Base-by-base conservation (phyloP, 2,113 vertebrate species). In the Entosphenus tridentatus region DNA sequence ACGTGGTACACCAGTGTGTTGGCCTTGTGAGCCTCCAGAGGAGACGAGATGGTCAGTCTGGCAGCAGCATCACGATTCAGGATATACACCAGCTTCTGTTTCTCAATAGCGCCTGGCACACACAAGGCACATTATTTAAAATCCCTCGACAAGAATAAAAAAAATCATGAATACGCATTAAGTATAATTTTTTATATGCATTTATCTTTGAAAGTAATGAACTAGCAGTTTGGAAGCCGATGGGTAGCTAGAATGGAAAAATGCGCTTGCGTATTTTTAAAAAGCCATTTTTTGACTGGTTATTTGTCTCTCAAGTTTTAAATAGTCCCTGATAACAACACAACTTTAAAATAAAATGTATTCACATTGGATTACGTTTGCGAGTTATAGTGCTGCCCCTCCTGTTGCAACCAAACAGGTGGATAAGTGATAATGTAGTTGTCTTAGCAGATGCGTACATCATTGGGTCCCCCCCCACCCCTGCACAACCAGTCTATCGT, bases 1-100 rank as follows among this genome's bases (percentile, higher is more conserved):
- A 98, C 90, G 1, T 98, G 93, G 78, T 98, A 98, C 8, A 98
- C 93, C 74, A 98, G 81, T 3, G 93, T 98, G 76, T 97, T 98
- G 1, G 93, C 93, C 77, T 98, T 98, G 73, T 98, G 93, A 10
- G 93, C 93, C 73, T 98, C 93, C 77, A 98, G 75, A 0, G 92
- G 93, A 62, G 93, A 98, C 10, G 92, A 98, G 78, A 97, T 97
- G 73, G 93, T 98, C 71, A 97, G 85, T 1, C 92, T 82, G 6
- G 92, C 93, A 2, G 92, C 93, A 21, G 93, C 93, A 54, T 98
- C 93, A 80, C 93, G 87, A 78, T 98, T 98, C 71, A 98, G 79
- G 69, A 98, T 98, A 70, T 98, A 98, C 2, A 98, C 93, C 77
- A 98, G 76, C 74, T 98, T 98, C 83, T 98, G 93, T 72, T 98